Evolutionary conservation across 2,797 vertebrate species (phyloP).

Genomic region (Antrozous pallidus): DNA sequence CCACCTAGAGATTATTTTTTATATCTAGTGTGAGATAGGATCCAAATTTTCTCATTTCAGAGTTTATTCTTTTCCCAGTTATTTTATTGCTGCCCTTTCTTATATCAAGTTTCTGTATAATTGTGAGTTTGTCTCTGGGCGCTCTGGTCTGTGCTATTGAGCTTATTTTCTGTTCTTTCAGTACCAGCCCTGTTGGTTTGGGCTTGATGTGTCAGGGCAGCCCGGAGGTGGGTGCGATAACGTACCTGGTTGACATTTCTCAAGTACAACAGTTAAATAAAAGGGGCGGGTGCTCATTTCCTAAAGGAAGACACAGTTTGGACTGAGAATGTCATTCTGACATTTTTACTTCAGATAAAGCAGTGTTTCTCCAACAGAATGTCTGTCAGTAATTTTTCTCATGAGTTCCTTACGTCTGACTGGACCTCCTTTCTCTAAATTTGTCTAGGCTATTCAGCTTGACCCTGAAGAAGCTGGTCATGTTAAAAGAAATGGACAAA

Average conservation of each 20-base stretch:
- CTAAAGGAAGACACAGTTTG: neutral
- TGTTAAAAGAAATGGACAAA: conserved; percentile 95
- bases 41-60: neutral
- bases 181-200: neutral
- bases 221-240: neutral
- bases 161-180: neutral
- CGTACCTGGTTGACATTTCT: neutral
- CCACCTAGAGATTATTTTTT: neutral
- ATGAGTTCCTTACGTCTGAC: neutral
- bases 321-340: neutral
- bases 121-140: neutral
- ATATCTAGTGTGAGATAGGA: neutral
- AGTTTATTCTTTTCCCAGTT: neutral
- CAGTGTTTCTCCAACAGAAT: neutral
- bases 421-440: neutral
- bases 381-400: neutral
- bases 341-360: neutral
- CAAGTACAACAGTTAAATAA: neutral
- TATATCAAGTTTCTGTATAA: neutral
- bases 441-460: conserved; percentile 89
- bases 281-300: neutral
- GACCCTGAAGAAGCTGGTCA: conserved; percentile 93
- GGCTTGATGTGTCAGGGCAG: neutral
- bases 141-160: neutral
- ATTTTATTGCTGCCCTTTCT: neutral